Percentiles rank a stretch among this genome's conserved stretches.
These are phyloP conservation scores for Euwallacea fornicatus DNA, from an alignment of 1,140 invertebrate species.

Conservation along the genomic window DNA sequence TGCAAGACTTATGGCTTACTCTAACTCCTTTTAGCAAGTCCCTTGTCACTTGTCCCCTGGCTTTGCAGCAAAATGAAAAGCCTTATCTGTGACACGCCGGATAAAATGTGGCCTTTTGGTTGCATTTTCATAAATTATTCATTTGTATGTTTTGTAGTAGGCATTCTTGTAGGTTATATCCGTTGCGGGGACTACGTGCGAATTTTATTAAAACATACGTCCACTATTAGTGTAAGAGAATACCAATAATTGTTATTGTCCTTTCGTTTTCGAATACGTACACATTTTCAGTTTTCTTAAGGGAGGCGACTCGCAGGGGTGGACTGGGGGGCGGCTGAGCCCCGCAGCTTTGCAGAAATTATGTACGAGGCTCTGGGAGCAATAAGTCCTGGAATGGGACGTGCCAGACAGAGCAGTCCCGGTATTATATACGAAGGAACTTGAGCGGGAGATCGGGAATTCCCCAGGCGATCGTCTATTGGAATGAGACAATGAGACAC, in stretches of 20 bases:
- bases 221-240: too few relatives aligned
- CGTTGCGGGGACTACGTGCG: slow-evolving; percentile 1
- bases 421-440: slow-evolving; percentile 53
- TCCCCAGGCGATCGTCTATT: slow-evolving; percentile 50
- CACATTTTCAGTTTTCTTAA: slow-evolving; percentile 3
- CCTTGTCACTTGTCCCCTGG: slow-evolving; percentile 29
- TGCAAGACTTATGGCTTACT: slow-evolving; percentile 27
- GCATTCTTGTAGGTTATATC: slow-evolving; percentile 1
- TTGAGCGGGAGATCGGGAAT: slow-evolving; percentile 43
- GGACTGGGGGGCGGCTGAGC: slow-evolving; percentile 28
- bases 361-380: slow-evolving; percentile 55
- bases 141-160: slow-evolving; percentile 15
- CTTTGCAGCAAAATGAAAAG: slow-evolving; percentile 20
- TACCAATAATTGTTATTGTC: too few relatives aligned
- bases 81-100: slow-evolving; percentile 21
- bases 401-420: slow-evolving; percentile 53
- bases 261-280: too few relatives aligned
- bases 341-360: slow-evolving; percentile 51
- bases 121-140: slow-evolving; percentile 32
- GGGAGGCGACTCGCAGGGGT: background rate
- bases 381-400: slow-evolving; percentile 51
- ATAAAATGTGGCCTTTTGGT: slow-evolving; percentile 24
- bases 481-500: slow-evolving; percentile 51
- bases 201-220: slow-evolving; percentile 8
- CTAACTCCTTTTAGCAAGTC: slow-evolving; percentile 31